A percentile compares a stretch with the other conserved stretches of the same genome.
Conservation (phyloP, 2,113 vertebrate genomes). For the Stegastes partitus region DNA sequence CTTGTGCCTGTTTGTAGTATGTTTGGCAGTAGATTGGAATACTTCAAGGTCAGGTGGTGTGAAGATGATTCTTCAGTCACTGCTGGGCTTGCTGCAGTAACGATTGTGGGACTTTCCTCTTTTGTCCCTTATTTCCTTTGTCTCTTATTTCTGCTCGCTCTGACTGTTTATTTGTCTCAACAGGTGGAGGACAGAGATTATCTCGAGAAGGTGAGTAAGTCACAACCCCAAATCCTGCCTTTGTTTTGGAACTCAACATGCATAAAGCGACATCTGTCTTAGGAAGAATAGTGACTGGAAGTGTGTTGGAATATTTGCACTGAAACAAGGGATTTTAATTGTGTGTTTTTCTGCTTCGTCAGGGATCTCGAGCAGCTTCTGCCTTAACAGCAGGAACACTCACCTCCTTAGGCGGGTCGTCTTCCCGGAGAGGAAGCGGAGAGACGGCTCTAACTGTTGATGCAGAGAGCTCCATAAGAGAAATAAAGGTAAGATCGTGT, state of each 20-base stretch:
- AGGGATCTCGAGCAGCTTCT: conserved; percentile 91
- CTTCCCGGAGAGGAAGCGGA: conserved; percentile 92
- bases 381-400: conserved; percentile 90
- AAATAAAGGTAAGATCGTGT: conserved; percentile 91
- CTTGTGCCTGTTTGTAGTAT: neutral
- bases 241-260: neutral
- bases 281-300: too few relatives aligned
- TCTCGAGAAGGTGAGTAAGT: conserved; percentile 89
- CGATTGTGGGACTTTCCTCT: neutral
- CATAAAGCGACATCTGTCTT: too few relatives aligned
- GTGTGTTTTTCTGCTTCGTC: neutral
- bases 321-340: neutral
- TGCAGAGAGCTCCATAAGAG: conserved; percentile 91
- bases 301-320: neutral
- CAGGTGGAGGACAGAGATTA: conserved; percentile 88
- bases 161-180: conserved; percentile 45
- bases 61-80: neutral
- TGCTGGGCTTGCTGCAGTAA: neutral
- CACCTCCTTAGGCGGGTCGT: conserved; percentile 91
- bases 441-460: conserved; percentile 91
- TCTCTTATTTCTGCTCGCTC: conserved; percentile 10
- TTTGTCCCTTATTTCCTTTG: neutral
- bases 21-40: neutral
- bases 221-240: neutral
- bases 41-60: neutral